These are phyloP conservation scores for Pteropus rufus DNA, from an alignment of 2,797 vertebrate genomes.

Conservation along the genomic window DNA sequence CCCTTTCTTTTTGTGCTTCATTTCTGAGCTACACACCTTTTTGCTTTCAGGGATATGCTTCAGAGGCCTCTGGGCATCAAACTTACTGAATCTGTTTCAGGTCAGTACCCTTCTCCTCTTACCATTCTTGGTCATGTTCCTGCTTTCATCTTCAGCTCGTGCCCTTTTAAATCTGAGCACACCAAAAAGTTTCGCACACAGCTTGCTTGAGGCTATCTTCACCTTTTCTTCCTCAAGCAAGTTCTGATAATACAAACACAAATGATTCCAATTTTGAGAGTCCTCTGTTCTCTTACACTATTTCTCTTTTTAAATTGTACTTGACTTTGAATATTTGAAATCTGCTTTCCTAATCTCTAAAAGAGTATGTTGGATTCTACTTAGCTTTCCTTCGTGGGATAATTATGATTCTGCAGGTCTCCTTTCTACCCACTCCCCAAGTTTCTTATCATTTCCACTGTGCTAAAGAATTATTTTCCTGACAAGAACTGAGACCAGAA, in stretches of 20 bases:
- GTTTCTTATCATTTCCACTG: background rate
- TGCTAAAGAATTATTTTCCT: background rate
- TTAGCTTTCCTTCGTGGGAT: background rate
- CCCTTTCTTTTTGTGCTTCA: background rate
- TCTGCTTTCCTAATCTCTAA: background rate
- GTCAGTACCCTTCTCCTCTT: background rate
- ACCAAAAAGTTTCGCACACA: background rate
- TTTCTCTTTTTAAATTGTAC: background rate
- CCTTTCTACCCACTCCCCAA: background rate
- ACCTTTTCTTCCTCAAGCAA: background rate
- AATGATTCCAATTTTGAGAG: background rate
- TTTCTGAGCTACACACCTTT: background rate
- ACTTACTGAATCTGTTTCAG: background rate
- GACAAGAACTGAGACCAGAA: background rate
- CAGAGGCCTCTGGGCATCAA: background rate
- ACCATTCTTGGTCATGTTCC: accelerated
- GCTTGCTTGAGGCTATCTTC: background rate
- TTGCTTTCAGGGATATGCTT: background rate
- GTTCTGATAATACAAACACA: background rate
- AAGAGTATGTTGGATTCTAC: background rate
- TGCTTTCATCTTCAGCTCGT: background rate
- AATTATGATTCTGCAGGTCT: background rate
- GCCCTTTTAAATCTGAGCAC: background rate
- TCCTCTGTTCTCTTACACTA: background rate
- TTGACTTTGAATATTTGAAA: background rate